Evolutionary conservation across 2,797 vertebrate species (phyloP).

Genomic region (Alectoris magna): DNA sequence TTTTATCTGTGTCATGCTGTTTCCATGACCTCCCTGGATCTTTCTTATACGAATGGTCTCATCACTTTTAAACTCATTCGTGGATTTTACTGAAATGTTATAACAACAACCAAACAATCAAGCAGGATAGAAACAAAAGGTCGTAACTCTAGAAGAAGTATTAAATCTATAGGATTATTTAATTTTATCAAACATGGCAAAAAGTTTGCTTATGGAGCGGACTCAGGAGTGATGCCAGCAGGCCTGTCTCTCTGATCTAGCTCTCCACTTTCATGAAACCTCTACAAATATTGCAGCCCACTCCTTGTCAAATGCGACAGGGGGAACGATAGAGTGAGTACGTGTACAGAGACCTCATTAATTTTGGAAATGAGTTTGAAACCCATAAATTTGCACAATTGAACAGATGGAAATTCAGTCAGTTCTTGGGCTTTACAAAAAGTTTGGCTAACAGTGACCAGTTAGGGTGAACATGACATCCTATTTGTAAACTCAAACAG

Average conservation of each 20-base stretch:
- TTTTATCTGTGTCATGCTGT: neutral
- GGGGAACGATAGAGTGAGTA: neutral
- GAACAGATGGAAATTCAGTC: neutral
- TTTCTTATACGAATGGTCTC: neutral
- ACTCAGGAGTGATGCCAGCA: neutral
- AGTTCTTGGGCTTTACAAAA: neutral
- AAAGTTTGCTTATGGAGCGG: neutral
- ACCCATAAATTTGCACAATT: neutral
- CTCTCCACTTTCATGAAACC: neutral
- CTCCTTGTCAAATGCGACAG: neutral
- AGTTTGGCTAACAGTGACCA: neutral
- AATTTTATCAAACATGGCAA: neutral
- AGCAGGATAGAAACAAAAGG: neutral
- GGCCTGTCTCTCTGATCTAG: neutral
- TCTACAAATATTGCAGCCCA: neutral
- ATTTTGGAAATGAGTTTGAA: neutral
- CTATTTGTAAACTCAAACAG: neutral
- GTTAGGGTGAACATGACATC: neutral
- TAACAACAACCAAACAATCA: neutral
- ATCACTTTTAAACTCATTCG: neutral
- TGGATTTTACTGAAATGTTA: too few species aligned
- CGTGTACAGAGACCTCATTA: neutral
- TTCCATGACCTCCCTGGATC: neutral
- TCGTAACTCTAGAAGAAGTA: neutral
- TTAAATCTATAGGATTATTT: neutral